A percentile compares a stretch with the other conserved stretches of the same genome.
These are phyloP conservation scores for Poeciliopsis occidentalis DNA, from an alignment of 2,113 vertebrate species.

Conservation along the genomic window DNA sequence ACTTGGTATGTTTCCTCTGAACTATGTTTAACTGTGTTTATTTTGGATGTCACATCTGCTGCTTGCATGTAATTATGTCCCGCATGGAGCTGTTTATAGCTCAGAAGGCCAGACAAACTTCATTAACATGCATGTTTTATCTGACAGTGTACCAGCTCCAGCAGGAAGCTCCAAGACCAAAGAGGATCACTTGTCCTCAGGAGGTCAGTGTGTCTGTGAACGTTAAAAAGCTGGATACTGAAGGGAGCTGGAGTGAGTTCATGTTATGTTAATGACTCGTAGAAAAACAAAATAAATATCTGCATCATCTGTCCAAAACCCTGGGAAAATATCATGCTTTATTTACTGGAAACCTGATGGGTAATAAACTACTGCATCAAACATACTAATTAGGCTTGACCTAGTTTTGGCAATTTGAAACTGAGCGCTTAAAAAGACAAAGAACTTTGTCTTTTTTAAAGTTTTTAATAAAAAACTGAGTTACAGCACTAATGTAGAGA, in stretches of 20 bases:
- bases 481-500: not conserved
- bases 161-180: conserved; percentile 95
- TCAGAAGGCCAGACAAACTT: conserved; percentile 3
- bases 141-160: conserved; percentile 96
- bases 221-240: not conserved
- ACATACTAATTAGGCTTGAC: not conserved
- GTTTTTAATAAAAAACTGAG: not conserved
- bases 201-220: conserved; percentile 85
- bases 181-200: conserved; percentile 92
- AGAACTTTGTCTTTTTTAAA: not conserved
- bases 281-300: not conserved
- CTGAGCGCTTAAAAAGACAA: not conserved
- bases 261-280: not conserved
- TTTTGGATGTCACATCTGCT: conserved; percentile 15
- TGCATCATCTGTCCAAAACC: not conserved
- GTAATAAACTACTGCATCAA: not conserved
- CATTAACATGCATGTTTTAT: conserved; percentile 57
- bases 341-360: not conserved
- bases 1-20: conserved; percentile 11
- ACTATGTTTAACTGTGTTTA: conserved; percentile 1
- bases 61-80: conserved; percentile 26
- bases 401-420: not conserved
- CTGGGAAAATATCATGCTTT: not conserved
- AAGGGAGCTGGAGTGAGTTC: not conserved
- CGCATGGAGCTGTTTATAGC: not conserved